phyloP scores from a whole-genome alignment of 2,888 invertebrate species.

The Thalpophila matura region DNA sequence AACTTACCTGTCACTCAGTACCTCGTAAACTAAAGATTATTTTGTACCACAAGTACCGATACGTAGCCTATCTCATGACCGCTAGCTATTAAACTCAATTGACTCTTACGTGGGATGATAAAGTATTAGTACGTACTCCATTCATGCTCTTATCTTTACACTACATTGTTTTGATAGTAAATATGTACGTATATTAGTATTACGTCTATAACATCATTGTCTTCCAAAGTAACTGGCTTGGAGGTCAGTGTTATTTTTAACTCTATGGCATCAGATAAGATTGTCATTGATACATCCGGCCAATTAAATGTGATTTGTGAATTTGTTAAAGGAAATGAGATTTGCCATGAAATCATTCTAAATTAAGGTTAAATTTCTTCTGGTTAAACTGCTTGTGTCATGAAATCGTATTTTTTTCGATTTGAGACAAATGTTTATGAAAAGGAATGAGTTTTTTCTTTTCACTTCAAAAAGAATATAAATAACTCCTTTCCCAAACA shows the following conservation, averaged over 20 bases:
- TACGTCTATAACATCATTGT: neutral
- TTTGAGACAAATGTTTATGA: too few relatives aligned
- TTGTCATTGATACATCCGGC: neutral
- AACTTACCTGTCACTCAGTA: neutral
- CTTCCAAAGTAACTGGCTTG: too few relatives aligned
- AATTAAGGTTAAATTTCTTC: too few relatives aligned
- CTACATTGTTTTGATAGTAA: conserved; percentile 54
- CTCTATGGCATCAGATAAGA: too few relatives aligned
- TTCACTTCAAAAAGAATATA: too few relatives aligned
- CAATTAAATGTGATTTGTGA: neutral
- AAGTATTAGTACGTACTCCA: conserved; percentile 30
- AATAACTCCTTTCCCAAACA: too few relatives aligned
- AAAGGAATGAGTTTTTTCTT: too few relatives aligned
- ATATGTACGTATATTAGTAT: conserved; percentile 26
- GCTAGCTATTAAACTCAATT: conserved; percentile 36
- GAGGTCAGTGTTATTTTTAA: too few relatives aligned
- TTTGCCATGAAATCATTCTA: too few relatives aligned
- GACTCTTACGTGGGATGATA: conserved; percentile 44
- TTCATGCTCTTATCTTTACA: conserved; percentile 51
- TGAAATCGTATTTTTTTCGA: too few relatives aligned
- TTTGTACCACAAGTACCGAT: neutral
- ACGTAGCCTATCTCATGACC: conserved; percentile 9
- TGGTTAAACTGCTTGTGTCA: too few relatives aligned
- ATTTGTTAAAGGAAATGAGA: too few relatives aligned
- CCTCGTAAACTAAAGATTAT: neutral